Conservation (phyloP, 2,113 vertebrate genomes). For the Passer montanus region DNA sequence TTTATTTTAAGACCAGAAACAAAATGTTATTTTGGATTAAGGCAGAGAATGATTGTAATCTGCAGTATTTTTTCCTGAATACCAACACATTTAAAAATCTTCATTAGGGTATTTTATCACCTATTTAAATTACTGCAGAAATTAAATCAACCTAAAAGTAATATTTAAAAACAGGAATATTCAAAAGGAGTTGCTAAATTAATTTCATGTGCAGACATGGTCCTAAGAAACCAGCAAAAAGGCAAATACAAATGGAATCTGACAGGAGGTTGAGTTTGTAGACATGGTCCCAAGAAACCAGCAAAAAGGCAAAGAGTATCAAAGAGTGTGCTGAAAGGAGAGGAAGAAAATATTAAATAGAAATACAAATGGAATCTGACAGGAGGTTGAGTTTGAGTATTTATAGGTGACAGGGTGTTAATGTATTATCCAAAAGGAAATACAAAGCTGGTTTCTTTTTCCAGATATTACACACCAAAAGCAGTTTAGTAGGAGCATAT, state of each 20-base stretch:
- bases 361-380: conserved; percentile 25
- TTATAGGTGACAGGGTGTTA: conserved; percentile 17
- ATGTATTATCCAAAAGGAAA: conserved; percentile 8
- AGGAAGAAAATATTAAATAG: not conserved
- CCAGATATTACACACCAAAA: not conserved
- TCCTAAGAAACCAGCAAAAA: too few species aligned
- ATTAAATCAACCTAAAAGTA: not conserved
- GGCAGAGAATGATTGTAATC: not conserved
- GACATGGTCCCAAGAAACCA: not conserved
- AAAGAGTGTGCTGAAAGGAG: not conserved
- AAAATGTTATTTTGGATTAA: not conserved
- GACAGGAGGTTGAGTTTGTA: too few species aligned
- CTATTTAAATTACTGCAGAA: not conserved
- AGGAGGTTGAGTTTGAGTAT: not conserved
- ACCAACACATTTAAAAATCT: not conserved
- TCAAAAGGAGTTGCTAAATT: not conserved
- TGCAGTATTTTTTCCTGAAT: not conserved
- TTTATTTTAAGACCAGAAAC: not conserved
- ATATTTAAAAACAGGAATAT: not conserved
- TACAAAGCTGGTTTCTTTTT: not conserved
- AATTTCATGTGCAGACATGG: not conserved
- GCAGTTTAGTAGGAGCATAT: not conserved
- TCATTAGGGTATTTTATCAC: not conserved
- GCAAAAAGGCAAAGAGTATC: not conserved
- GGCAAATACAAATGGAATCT: too few species aligned